Percentiles rank a stretch among this genome's conserved stretches.
Evolutionary conservation across 2,113 vertebrate genomes (phyloP).

Genomic region (Laterallus jamaicensis): DNA sequence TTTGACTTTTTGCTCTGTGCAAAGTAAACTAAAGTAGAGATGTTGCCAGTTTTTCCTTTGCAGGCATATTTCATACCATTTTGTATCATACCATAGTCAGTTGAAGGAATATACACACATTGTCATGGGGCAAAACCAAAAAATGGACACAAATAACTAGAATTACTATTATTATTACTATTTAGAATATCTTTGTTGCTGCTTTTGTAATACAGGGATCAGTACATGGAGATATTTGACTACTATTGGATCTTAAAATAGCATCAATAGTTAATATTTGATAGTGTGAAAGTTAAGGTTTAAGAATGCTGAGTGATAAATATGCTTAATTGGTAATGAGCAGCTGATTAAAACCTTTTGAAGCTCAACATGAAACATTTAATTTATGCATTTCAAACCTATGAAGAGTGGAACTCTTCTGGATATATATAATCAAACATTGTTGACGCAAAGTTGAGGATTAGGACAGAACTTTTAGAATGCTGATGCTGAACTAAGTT

Average conservation of each 20-base stretch:
- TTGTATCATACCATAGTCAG: not conserved
- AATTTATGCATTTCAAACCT: not conserved
- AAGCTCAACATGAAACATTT: not conserved
- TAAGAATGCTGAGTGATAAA: slow-evolving; percentile 14
- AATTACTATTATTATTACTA: not conserved
- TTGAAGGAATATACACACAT: not conserved
- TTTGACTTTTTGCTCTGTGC: not conserved
- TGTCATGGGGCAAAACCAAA: not conserved
- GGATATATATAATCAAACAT: not conserved
- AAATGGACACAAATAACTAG: not conserved
- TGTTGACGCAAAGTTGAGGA: not conserved
- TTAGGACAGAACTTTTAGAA: not conserved
- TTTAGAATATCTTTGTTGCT: not conserved
- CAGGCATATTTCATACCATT: not conserved
- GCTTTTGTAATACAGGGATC: not conserved
- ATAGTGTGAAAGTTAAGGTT: not conserved
- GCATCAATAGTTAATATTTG: not conserved
- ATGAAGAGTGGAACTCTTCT: not conserved
- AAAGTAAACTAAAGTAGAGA: not conserved
- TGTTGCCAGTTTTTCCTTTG: not conserved
- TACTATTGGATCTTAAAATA: not conserved
- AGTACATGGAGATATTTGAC: not conserved
- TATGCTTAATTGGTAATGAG: not conserved
- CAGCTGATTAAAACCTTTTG: not conserved
- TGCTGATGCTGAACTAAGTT: not conserved